A percentile compares a stretch with the other conserved stretches of the same genome.
Evolutionary conservation across 2,113 vertebrate species (phyloP).

Genomic region (Ailuropoda melanoleuca): DNA sequence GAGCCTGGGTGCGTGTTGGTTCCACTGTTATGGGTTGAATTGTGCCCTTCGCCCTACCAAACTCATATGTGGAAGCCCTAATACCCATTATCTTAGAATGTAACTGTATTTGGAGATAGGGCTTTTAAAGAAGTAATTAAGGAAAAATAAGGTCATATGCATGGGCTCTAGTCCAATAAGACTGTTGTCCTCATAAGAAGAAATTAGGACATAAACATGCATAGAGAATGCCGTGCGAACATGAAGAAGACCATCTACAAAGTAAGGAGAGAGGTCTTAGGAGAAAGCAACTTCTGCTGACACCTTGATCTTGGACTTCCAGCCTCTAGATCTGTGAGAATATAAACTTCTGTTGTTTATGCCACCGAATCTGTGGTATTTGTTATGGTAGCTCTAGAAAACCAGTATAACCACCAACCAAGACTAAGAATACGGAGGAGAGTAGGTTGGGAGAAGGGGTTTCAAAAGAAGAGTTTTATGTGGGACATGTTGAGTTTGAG

Average conservation of each 20-base stretch:
- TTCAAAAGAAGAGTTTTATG: background rate
- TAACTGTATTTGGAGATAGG: background rate
- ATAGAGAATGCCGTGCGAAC: background rate
- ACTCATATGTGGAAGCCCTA: background rate
- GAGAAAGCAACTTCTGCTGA: background rate
- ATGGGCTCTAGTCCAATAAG: background rate
- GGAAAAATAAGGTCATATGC: background rate
- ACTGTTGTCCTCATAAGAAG: background rate
- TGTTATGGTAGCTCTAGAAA: background rate
- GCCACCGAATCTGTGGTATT: background rate
- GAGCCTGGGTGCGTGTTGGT: background rate
- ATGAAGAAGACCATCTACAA: background rate
- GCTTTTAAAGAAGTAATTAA: background rate
- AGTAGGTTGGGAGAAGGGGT: background rate
- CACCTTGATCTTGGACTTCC: background rate
- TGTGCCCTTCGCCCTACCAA: background rate
- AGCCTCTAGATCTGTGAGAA: background rate
- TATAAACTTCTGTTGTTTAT: slow-evolving; percentile 7
- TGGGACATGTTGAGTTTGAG: background rate
- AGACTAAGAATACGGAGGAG: background rate
- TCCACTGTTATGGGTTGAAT: background rate
- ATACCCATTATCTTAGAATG: background rate
- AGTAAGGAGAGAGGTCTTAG: background rate
- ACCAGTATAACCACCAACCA: background rate
- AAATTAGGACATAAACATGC: background rate